Evolutionary conservation across 2,113 vertebrate species (phyloP).

Genomic region (Gasterosteus aculeatus): DNA sequence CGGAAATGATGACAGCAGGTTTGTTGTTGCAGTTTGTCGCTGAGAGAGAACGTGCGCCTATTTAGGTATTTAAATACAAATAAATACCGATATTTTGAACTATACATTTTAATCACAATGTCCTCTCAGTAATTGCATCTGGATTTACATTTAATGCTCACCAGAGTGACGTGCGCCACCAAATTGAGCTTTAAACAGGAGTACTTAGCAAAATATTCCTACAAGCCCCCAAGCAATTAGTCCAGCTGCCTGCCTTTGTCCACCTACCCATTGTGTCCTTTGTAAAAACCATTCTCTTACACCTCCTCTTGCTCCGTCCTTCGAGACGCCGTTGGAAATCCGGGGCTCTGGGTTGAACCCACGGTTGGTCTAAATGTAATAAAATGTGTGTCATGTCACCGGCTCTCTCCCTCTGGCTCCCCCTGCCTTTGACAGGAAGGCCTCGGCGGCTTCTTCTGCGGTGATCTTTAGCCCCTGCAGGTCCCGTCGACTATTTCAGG

Average conservation of each 20-base stretch:
- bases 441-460: slow-evolving; percentile 75
- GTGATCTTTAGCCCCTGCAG: slow-evolving; percentile 79
- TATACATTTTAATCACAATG: slow-evolving; percentile 18
- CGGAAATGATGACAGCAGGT: slow-evolving; percentile 20
- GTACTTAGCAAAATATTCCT: slow-evolving; percentile 72
- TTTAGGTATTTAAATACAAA: slow-evolving; percentile 5
- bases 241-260: slow-evolving; percentile 73
- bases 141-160: slow-evolving; percentile 29
- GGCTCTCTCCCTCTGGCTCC: slow-evolving; percentile 68
- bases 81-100: slow-evolving; percentile 16
- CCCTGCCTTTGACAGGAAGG: slow-evolving; percentile 76
- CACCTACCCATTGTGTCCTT: slow-evolving; percentile 77
- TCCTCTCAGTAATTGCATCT: slow-evolving; percentile 31
- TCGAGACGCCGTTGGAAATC: slow-evolving; percentile 76
- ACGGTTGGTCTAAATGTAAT: slow-evolving; percentile 81
- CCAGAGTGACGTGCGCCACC: slow-evolving; percentile 33
- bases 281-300: slow-evolving; percentile 71
- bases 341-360: slow-evolving; percentile 74
- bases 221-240: slow-evolving; percentile 75
- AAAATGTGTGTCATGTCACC: slow-evolving; percentile 81
- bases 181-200: slow-evolving; percentile 72
- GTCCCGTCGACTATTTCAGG: slow-evolving; percentile 77
- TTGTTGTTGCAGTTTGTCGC: slow-evolving; percentile 23
- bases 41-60: not conserved
- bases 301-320: slow-evolving; percentile 76